A percentile compares a stretch with the other conserved stretches of the same genome.
Conservation (phyloP, 1,140 invertebrate genomes). For the Elysia chlorotica region DNA sequence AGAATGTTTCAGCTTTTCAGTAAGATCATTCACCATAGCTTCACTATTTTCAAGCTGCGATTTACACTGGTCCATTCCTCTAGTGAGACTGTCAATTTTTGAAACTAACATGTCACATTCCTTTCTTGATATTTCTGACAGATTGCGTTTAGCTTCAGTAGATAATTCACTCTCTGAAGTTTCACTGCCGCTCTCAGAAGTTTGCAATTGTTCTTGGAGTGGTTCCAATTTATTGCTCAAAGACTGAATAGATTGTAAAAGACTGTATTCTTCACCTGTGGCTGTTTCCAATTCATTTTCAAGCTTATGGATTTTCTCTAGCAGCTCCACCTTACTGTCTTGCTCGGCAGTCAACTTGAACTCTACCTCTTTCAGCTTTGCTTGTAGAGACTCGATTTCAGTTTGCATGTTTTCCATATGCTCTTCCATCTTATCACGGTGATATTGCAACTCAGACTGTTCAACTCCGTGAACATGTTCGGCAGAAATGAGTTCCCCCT, state of each 20-base stretch:
- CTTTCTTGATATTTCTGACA: not conserved
- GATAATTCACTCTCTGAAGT: not conserved
- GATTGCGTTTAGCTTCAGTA: not conserved
- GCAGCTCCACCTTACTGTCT: not conserved
- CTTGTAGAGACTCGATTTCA: not conserved
- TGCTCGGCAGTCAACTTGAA: not conserved
- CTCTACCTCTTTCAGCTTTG: not conserved
- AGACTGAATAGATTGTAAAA: no score
- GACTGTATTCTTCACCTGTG: conserved; percentile 3
- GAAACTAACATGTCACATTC: not conserved
- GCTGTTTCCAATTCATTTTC: conserved; percentile 6
- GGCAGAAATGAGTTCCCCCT: not conserved
- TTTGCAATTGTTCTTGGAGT: not conserved
- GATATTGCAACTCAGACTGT: not conserved
- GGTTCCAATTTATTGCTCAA: no score
- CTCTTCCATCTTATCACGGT: not conserved
- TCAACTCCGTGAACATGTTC: not conserved
- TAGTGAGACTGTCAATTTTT: not conserved
- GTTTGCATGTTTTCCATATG: not conserved
- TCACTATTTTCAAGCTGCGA: not conserved
- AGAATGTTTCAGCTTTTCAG: not conserved
- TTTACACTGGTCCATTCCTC: not conserved
- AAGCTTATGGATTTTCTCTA: not conserved
- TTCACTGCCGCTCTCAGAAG: not conserved
- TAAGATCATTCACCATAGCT: not conserved